Evolutionary conservation across 2,113 vertebrate genomes (phyloP), one percentile per base, ranked within the genome.

Genomic region (Fregata magnificens): DNA sequence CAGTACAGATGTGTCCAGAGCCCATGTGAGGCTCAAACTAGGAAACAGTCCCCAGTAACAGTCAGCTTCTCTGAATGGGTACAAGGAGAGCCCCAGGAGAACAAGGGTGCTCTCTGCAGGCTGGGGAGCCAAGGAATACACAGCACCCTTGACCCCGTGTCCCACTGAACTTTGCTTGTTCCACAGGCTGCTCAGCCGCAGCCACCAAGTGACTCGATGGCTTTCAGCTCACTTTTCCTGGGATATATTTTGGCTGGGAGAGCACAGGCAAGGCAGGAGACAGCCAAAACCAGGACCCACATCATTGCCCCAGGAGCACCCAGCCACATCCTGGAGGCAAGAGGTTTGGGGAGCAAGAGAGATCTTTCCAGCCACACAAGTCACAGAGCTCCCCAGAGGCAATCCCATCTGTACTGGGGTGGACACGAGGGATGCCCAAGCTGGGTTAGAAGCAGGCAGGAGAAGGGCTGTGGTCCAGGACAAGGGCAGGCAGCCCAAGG

Each of bases 141-240:
- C 10, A 71, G 31, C 63, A 86, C 74, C 72, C 31, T 71, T 52
- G 11, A 52, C 36, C 38, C 31, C 7, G 3, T 45, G 66, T 55
- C 84, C 55, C 63, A 28, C 62, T 93, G 71, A 91, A 86, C 74
- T 91, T 52, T 76, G 6, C 44, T 77, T 62, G 22, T 20, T 62
- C 45, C 53, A 42, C 34, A 78, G 34, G 38, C 47, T 74, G 65
- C 77, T 66, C 47, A 42, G 40, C 63, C 52, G 38, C 86, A 90
- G 21, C 42, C 65, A 67, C 34, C 36, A 69, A 83, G n/a, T 5
- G 18, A 26, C 32, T 45, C 0, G 0, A 11, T 6, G 44, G 24
- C 24, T 77, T 67, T 90, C 76, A 58, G 62, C 7, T 77, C 14
- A 9, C 19, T 44, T 85, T 62, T 47, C 50, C 61, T 53, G 42